Evolutionary conservation across 2,888 invertebrate genomes (phyloP).

Genomic region (Tetheella fluctuosa): DNA sequence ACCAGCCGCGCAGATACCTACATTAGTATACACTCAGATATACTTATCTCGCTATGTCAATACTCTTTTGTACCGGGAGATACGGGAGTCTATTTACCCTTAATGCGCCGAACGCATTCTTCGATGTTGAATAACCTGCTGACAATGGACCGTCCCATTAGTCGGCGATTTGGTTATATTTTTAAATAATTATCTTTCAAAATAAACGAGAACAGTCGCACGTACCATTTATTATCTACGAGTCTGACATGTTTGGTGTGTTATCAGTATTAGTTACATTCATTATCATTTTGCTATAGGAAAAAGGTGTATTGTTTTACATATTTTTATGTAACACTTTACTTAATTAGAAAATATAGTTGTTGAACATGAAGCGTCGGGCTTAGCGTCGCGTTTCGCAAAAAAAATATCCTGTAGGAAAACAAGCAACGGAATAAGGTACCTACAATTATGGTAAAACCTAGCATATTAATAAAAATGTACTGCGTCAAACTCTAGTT

Average conservation of each 20-base stretch:
- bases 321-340: too few species aligned
- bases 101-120: constrained; percentile 77
- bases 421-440: background rate
- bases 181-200: constrained; percentile 55
- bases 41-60: constrained; percentile 79
- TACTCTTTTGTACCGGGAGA: constrained; percentile 80
- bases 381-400: too few species aligned
- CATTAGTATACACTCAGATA: constrained; percentile 76
- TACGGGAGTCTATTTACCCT: constrained; percentile 79
- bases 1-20: constrained; percentile 65
- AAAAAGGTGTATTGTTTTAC: constrained; percentile 17
- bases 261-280: constrained; percentile 48
- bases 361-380: background rate
- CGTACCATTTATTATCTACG: constrained; percentile 38
- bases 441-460: constrained; percentile 1
- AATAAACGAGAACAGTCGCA: constrained; percentile 43
- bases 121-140: constrained; percentile 68
- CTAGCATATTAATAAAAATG: background rate
- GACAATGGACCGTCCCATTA: constrained; percentile 74
- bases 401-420: too few species aligned
- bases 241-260: constrained; percentile 37
- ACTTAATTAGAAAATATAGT: background rate
- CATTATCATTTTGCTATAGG: constrained; percentile 31
- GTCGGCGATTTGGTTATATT: constrained; percentile 51
- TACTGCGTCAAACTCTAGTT: background rate